Evolutionary conservation across 2,797 vertebrate species (phyloP).

Genomic region (Pipistrellus nathusii): DNA sequence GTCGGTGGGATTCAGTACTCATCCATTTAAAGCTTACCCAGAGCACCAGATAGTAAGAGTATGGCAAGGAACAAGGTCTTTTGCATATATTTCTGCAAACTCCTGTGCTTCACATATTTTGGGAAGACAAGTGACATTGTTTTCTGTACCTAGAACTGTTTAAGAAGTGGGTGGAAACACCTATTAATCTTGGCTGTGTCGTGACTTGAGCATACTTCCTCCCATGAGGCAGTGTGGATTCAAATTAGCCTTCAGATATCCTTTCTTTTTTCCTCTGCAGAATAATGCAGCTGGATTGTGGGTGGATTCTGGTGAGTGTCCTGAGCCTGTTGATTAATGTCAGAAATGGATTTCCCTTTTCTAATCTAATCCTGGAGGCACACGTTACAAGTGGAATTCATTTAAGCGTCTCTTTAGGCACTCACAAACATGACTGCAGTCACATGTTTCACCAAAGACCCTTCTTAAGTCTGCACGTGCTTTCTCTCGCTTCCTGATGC

Average conservation of each 20-base stretch:
- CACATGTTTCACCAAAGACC: not conserved
- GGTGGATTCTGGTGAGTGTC: conserved; percentile 4
- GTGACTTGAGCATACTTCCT: conserved; percentile 69
- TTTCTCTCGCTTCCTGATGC: not conserved
- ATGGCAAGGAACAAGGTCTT: not conserved
- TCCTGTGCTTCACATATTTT: conserved; percentile 20
- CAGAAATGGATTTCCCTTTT: conserved; percentile 43
- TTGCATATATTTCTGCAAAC: conserved; percentile 60
- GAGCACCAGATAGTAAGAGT: not conserved
- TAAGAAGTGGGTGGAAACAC: conserved; percentile 71
- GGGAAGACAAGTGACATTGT: conserved; percentile 71
- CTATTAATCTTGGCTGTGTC: conserved; percentile 74
- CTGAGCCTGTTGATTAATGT: conserved; percentile 21
- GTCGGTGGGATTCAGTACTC: not conserved
- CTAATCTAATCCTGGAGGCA: not conserved
- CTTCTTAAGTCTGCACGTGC: fast-evolving
- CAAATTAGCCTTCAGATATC: conserved; percentile 41
- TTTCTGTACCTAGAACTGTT: conserved; percentile 76
- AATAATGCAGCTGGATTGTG: not conserved
- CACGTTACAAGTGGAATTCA: not conserved
- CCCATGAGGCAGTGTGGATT: conserved; percentile 6
- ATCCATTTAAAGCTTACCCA: not conserved
- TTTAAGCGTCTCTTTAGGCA: not conserved
- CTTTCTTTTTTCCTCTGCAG: not conserved
- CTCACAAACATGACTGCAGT: not conserved